phyloP scores from a whole-genome alignment of 2,797 vertebrate genomes.

The Adelosebastes latens region DNA sequence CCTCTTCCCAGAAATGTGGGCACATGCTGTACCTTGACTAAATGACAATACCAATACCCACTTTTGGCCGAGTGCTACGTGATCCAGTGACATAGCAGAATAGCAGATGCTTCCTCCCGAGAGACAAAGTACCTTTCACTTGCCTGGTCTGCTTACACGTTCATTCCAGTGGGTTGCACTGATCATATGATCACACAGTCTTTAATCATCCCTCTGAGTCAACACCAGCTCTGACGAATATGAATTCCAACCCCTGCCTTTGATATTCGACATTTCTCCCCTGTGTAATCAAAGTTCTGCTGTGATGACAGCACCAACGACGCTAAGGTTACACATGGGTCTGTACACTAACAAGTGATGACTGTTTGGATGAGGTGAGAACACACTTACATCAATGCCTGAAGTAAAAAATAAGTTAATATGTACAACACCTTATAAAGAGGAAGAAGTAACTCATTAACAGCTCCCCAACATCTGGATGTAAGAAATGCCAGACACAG shows the following conservation, averaged over 20 bases:
- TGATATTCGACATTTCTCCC: conserved; percentile 38
- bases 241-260: conserved; percentile 45
- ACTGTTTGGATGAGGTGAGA: conserved; percentile 39
- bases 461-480: conserved; percentile 43
- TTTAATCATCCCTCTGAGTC: conserved; percentile 52
- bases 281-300: conserved; percentile 14
- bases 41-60: conserved; percentile 45
- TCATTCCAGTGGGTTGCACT: conserved; percentile 21
- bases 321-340: not conserved
- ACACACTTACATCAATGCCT: conserved; percentile 14
- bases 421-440: conserved; percentile 6
- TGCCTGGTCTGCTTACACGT: conserved; percentile 22
- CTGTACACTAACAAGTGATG: conserved; percentile 18
- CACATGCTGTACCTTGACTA: not conserved
- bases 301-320: conserved; percentile 36
- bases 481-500: conserved; percentile 10
- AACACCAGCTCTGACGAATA: conserved; percentile 30
- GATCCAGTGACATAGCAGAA: conserved; percentile 36
- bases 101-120: conserved; percentile 42
- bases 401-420: not conserved
- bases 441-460: conserved; percentile 11
- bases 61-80: conserved; percentile 15
- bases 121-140: conserved; percentile 46
- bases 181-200: conserved; percentile 53
- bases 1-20: conserved; percentile 31